Conservation (phyloP, 2,888 invertebrate species). For the Mythimna vitellina region DNA sequence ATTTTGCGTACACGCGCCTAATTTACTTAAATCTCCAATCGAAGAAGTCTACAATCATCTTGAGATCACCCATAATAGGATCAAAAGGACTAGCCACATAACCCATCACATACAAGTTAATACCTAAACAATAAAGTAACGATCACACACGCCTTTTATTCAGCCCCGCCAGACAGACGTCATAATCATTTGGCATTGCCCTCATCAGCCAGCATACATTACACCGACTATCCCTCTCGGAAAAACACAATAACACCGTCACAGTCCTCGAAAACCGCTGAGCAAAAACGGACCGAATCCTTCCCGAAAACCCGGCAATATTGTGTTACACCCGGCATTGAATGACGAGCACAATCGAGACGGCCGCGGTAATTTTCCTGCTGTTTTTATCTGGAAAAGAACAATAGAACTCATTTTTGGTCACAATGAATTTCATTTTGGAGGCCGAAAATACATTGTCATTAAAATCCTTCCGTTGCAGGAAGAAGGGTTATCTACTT, state of each 20-base stretch:
- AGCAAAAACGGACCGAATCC: slow-evolving; percentile 60
- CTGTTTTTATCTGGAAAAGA: slow-evolving; percentile 82
- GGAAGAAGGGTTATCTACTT: slow-evolving; percentile 33
- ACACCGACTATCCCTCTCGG: slow-evolving; percentile 36
- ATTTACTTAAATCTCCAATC: too few species aligned
- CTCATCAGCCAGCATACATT: slow-evolving; percentile 31
- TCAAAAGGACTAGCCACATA: too few species aligned
- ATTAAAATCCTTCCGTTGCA: slow-evolving; percentile 79
- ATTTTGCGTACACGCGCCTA: too few species aligned
- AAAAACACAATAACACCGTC: slow-evolving; percentile 53
- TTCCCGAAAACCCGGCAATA: slow-evolving; percentile 76
- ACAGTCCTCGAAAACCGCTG: slow-evolving; percentile 53
- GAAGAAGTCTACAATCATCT: too few species aligned
- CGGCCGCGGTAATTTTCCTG: slow-evolving; percentile 87
- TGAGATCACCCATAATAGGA: too few species aligned
- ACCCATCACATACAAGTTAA: not conserved
- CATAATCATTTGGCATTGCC: slow-evolving; percentile 11
- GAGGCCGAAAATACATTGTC: slow-evolving; percentile 82
- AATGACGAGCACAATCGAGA: slow-evolving; percentile 81
- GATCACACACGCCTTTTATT: not conserved
- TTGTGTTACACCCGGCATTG: slow-evolving; percentile 79
- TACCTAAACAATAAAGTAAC: too few species aligned
- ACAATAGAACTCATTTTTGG: slow-evolving; percentile 87
- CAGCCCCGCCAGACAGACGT: not conserved
- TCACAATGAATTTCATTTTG: slow-evolving; percentile 87